Evolutionary conservation across 2,888 invertebrate species (phyloP).

Genomic region (Adineta ricciae): DNA sequence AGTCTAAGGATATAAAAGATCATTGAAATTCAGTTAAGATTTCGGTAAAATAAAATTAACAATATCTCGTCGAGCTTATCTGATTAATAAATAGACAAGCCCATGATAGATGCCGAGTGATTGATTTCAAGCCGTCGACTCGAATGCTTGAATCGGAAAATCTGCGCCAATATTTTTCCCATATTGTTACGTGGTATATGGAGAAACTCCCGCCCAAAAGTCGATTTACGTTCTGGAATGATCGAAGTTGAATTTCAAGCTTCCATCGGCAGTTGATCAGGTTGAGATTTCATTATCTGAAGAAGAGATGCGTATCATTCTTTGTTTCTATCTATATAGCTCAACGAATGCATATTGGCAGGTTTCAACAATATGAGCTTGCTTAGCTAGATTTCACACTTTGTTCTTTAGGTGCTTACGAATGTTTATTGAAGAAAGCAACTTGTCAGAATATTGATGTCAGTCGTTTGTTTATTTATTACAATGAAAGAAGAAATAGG

Average conservation of each 20-base stretch:
- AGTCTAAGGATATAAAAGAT: too few relatives aligned
- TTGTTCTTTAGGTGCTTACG: background rate
- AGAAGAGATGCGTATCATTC: background rate
- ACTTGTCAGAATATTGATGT: background rate
- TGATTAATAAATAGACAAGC: background rate
- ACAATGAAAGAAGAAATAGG: background rate
- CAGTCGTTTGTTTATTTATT: slow-evolving; percentile 14
- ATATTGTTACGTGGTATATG: background rate
- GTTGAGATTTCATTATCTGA: background rate
- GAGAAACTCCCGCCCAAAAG: background rate
- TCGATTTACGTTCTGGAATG: background rate
- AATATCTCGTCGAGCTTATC: background rate
- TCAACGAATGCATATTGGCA: background rate
- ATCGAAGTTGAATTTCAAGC: background rate
- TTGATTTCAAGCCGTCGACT: background rate
- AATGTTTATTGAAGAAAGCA: background rate
- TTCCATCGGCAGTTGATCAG: background rate
- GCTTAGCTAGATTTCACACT: background rate
- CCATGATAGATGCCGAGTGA: background rate
- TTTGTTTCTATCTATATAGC: background rate
- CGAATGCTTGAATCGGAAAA: too few relatives aligned
- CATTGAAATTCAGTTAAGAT: too few relatives aligned
- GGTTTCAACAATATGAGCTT: background rate
- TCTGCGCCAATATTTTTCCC: background rate
- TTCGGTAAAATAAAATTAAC: too few relatives aligned